These are phyloP conservation scores for Tragelaphus strepsiceros DNA, from an alignment of 2,113 vertebrate species.

Conservation along the genomic window DNA sequence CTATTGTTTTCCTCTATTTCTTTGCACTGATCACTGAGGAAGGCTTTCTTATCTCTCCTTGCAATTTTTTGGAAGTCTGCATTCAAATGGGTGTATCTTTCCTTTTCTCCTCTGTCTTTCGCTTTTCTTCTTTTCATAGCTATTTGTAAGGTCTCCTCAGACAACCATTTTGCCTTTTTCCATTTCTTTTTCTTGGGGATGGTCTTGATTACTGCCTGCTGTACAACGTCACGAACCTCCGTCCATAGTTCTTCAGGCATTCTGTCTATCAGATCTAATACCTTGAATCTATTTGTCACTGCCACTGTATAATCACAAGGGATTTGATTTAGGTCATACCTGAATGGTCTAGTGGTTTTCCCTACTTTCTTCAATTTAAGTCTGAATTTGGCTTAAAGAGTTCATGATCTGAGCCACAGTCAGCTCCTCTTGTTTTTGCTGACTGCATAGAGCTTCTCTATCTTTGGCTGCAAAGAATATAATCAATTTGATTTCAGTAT, in stretches of 20 bases:
- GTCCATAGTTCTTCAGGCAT: background rate
- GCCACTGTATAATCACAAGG: background rate
- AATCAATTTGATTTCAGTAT: background rate
- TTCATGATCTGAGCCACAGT: background rate
- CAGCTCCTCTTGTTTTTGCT: background rate
- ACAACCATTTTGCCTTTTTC: background rate
- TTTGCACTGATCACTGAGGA: background rate
- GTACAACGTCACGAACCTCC: rapidly evolving
- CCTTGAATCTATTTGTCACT: background rate
- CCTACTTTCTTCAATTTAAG: background rate
- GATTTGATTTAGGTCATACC: background rate
- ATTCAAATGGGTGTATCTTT: background rate
- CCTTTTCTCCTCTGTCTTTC: background rate
- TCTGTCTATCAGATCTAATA: background rate
- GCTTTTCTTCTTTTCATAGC: background rate
- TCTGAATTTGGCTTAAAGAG: background rate
- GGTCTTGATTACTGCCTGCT: background rate
- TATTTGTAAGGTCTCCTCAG: background rate
- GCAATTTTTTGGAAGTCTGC: background rate
- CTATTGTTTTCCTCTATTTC: background rate
- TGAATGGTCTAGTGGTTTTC: background rate
- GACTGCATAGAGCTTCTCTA: background rate
- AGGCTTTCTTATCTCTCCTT: background rate
- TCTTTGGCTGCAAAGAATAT: background rate
- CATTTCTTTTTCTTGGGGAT: background rate